A percentile compares a stretch with the other conserved stretches of the same genome.
These are phyloP conservation scores for Contarinia nasturtii DNA, from an alignment of 1,140 invertebrate genomes.

Conservation along the genomic window DNA sequence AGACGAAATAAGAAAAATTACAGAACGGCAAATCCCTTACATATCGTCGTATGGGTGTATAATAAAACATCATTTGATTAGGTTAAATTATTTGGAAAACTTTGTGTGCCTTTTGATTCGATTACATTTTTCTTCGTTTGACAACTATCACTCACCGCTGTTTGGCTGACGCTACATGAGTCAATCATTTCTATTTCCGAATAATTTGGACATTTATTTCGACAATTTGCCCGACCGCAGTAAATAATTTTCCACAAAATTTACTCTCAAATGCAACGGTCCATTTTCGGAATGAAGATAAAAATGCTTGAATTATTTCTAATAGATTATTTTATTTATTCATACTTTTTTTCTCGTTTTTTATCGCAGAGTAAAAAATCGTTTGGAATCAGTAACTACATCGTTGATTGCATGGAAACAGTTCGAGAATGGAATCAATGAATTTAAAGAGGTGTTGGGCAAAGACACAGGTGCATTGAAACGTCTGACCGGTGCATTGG, in stretches of 20 bases:
- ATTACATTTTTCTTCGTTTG: background rate
- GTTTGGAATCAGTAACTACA: constrained; percentile 18
- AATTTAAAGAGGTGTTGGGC: constrained; percentile 37
- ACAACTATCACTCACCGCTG: background rate
- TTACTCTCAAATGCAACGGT: too few relatives aligned
- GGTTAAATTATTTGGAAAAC: background rate
- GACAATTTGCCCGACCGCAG: too few relatives aligned
- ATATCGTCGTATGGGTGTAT: too few relatives aligned
- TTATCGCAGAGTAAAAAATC: constrained; percentile 17
- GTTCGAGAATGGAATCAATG: constrained; percentile 36
- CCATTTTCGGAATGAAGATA: background rate
- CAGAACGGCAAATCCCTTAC: too few relatives aligned
- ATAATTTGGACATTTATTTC: too few relatives aligned
- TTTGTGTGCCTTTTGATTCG: background rate
- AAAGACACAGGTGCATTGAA: constrained; percentile 41
- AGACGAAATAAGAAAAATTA: too few relatives aligned
- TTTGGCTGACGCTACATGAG: too few relatives aligned
- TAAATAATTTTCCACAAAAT: background rate
- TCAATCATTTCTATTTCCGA: too few relatives aligned
- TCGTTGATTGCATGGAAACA: constrained; percentile 39
- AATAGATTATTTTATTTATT: too few relatives aligned
- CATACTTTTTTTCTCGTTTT: background rate
- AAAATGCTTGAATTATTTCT: too few relatives aligned
- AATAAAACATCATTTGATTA: background rate
- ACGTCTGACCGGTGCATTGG: constrained; percentile 36